Base-by-base conservation (phyloP, 2,113 vertebrate species). In the Cygnus atratus region DNA sequence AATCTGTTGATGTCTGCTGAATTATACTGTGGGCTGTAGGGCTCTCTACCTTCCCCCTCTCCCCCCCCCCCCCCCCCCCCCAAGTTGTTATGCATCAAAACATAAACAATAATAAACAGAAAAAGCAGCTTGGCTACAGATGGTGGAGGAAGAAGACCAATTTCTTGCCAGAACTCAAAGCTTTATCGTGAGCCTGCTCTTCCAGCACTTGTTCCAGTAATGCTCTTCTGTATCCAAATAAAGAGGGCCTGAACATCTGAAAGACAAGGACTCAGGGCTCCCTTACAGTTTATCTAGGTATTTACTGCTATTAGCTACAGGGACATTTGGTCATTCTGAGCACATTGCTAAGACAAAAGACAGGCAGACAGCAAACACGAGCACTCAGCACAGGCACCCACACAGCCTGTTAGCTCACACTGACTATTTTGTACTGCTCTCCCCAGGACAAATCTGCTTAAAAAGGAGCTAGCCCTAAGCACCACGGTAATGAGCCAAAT, bases 41-140 rank as follows among this genome's bases (percentile, higher is more conserved):
- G 39, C 57, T 71, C 65, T 65, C n/a, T 39, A 29, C 50, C 43
- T 80, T 79, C 85, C 66, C 59, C 39, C 28, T 39, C n/a, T n/a
- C n/a, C n/a, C n/a, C n/a, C n/a, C n/a, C n/a, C 28, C 37, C 2
- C 37, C 35, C 3, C 10, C 8, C 20, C 46, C 48, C 48, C 21
- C 24, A 44, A 75, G 55, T 52, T 88, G 76, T 94, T 92, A 88
- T 67, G 82, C 79, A 90, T 80, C 84, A 88, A 83, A 87, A 79
- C 62, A 90, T 57, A 84, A 97, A 93, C 81, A 94, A 91, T 57
- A 86, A 92, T 48, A 97, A 97, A 86, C 57, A 95, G 65, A 84
- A 89, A 89, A 89, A 19, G 82, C 84, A 90, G 44, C 63, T 92
- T 94, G 68, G 37, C 68, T 84, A 39, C 93, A 96, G 88, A 95